A percentile compares a stretch with the other conserved stretches of the same genome.
These are phyloP conservation scores for Chydorus sphaericus DNA, from an alignment of 2,888 invertebrate species.

Conservation along the genomic window DNA sequence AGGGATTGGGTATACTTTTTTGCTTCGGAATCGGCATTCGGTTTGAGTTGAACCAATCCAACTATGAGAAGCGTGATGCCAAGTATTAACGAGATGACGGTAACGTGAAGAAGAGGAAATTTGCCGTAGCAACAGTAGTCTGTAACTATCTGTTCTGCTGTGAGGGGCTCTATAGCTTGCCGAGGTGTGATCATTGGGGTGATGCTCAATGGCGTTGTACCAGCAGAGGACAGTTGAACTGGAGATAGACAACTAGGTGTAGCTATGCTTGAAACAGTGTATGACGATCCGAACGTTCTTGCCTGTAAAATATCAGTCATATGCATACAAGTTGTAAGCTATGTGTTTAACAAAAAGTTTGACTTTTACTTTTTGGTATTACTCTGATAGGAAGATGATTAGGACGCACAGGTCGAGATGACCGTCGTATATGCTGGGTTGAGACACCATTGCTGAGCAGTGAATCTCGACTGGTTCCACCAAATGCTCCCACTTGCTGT, in stretches of 20 bases:
- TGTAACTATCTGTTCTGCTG: constrained; percentile 26
- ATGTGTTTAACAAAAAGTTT: not conserved
- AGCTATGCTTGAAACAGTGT: not conserved
- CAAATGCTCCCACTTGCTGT: not conserved
- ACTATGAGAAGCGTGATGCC: constrained; percentile 59
- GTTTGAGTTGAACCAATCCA: constrained; percentile 57
- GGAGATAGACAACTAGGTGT: not conserved
- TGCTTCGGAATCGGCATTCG: constrained; percentile 44
- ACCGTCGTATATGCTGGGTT: not conserved
- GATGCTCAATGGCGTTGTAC: not conserved
- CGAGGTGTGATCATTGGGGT: not conserved
- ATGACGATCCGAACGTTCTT: not conserved
- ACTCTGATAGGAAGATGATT: constrained; percentile 7
- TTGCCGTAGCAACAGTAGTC: constrained; percentile 22
- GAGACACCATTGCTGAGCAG: constrained; percentile 9
- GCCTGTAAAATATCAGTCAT: not conserved
- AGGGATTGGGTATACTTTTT: too few relatives aligned
- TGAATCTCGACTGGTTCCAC: constrained; percentile 4
- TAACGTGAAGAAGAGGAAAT: constrained; percentile 43
- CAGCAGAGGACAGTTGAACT: not conserved
- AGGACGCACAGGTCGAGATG: constrained; percentile 4
- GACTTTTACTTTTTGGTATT: not conserved
- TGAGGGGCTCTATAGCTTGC: constrained; percentile 1
- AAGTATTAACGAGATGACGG: constrained; percentile 54
- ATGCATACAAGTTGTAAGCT: not conserved